Base-by-base conservation (phyloP, 2,797 vertebrate genomes). In the Perodicticus potto region DNA sequence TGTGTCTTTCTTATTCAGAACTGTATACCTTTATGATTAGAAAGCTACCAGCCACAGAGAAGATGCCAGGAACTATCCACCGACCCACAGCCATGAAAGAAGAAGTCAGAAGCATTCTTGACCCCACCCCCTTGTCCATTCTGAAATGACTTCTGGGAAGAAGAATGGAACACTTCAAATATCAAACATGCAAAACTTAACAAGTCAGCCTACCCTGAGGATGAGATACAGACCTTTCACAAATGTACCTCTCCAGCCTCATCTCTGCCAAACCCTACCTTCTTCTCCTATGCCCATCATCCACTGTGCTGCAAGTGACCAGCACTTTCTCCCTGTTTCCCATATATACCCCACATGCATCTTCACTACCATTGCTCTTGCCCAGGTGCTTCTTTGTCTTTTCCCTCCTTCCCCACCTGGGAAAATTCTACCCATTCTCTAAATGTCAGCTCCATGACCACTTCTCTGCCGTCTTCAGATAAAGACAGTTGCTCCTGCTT, bases 151-250 rank as follows among this genome's bases (percentile, higher is more conserved):
- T 22, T 57, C 59, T 22, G n/a, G 27, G 34, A 55, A 0, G 20
- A 25, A 55, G 83, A 85, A 82, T 53, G n/a, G 14, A 80, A 49
- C 45, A 7, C 34, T 88, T 85, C 14, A 73, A 80, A 95, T 80
- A 61, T 43, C 65, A 81, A 81, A 87, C 32, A 3, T n/a, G 32
- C 3, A 85, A 45, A 40, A 91, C 12, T 1, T 23, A 3, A 73
- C 45, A 49, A 40, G 61, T 40, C 13, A 37, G 19, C 2, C 49
- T 16, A 19, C 32, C 19, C 29, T 11, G 43, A 93, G 8, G 65
- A 34, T 4, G 11, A 59, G 2, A 27, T 3, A 29, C 32, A 57
- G 19, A 65, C n/a, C 45, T 49, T 61, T 29, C 53, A 81, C 61
- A 40, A 49, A 45, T 1, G 11, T 19, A 20, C 67, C 43, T 74